These are phyloP conservation scores for Orchesella cincta DNA, from an alignment of 1,140 invertebrate species.

Conservation along the genomic window DNA sequence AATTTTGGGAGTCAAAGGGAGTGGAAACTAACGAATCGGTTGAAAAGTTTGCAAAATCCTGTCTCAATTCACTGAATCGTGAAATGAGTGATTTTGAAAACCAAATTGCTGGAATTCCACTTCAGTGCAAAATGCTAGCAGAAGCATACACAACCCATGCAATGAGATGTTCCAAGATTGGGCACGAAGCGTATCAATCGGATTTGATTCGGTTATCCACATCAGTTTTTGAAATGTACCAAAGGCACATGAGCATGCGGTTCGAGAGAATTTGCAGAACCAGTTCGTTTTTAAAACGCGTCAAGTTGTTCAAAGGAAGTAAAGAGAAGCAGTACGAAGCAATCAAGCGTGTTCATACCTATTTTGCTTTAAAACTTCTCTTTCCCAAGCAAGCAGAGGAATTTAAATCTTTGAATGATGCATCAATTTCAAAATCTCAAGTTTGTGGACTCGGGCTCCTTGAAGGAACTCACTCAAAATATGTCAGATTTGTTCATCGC, in stretches of 20 bases:
- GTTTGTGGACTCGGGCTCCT: background rate
- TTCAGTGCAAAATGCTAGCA: background rate
- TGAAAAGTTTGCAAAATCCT: background rate
- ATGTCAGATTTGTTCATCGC: background rate
- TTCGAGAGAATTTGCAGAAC: background rate
- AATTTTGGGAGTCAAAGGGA: background rate
- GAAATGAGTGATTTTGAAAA: background rate
- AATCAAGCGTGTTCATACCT: background rate
- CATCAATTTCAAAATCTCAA: background rate
- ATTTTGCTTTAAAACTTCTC: background rate
- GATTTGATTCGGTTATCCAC: background rate
- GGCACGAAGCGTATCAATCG: background rate
- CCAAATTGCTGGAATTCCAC: background rate
- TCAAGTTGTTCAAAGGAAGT: background rate
- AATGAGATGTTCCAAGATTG: background rate
- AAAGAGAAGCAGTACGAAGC: background rate
- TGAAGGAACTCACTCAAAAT: background rate
- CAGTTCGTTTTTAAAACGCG: background rate
- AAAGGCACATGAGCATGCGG: background rate
- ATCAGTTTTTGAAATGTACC: background rate
- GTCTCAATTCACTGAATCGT: background rate
- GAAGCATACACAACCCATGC: background rate
- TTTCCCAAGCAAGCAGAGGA: background rate
- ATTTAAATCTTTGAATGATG: no score
- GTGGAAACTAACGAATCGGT: background rate